These are phyloP conservation scores for Tragelaphus imberbis DNA, from an alignment of 2,113 vertebrate genomes.

Conservation along the genomic window DNA sequence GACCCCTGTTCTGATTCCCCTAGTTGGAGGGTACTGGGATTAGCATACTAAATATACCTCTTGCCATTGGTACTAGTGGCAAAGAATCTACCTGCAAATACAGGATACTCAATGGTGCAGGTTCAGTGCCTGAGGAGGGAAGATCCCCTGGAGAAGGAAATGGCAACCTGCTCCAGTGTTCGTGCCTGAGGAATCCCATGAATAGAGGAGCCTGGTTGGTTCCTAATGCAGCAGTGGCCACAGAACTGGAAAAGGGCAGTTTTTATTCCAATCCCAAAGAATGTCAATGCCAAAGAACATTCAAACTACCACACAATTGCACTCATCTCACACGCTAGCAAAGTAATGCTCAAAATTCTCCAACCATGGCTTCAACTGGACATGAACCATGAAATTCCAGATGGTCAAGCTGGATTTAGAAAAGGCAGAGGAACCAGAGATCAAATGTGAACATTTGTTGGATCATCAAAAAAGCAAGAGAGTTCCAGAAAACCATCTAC, in stretches of 20 bases:
- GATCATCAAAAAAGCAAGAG: background rate
- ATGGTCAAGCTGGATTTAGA: background rate
- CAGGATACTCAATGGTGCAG: background rate
- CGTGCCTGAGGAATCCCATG: background rate
- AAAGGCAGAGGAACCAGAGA: background rate
- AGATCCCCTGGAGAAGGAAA: background rate
- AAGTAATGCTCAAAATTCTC: background rate
- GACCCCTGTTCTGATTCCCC: too few species aligned
- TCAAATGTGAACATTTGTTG: background rate
- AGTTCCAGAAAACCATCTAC: background rate
- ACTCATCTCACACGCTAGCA: background rate
- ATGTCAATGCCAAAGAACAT: background rate
- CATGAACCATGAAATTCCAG: background rate
- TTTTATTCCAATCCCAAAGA: background rate
- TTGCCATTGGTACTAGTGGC: background rate
- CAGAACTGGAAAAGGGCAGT: background rate
- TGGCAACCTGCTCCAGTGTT: background rate
- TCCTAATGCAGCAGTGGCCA: background rate
- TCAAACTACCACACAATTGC: background rate
- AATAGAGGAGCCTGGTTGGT: background rate
- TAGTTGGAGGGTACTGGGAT: background rate
- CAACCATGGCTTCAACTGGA: background rate
- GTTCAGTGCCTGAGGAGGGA: background rate
- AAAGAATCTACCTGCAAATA: background rate
- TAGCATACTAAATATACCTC: background rate